Conservation (phyloP, 2,113 vertebrate species). For the Psephotus haematonotus region DNA sequence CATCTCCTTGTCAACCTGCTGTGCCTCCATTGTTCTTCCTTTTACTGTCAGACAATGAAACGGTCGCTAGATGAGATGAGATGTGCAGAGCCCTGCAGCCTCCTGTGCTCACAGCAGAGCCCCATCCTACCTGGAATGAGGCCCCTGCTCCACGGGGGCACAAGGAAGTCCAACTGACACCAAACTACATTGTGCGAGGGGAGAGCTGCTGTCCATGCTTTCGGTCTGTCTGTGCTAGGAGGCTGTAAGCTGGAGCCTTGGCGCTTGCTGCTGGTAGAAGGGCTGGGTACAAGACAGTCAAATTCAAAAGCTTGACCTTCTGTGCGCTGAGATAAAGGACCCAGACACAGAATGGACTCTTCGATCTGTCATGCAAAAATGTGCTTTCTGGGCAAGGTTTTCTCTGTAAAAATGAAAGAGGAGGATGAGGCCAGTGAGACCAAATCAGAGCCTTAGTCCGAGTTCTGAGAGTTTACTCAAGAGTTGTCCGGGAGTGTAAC, state of each 20-base stretch:
- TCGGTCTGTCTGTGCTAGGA: rapidly evolving
- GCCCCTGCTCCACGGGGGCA: background rate
- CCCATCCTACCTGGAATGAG: rapidly evolving
- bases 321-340: background rate
- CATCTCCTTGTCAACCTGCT: background rate
- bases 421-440: background rate
- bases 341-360: background rate
- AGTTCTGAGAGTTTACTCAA: background rate
- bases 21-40: background rate
- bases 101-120: background rate
- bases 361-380: background rate
- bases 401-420: background rate
- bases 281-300: background rate
- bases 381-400: background rate
- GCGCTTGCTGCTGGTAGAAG: background rate
- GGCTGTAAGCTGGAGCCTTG: background rate
- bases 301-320: background rate
- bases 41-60: background rate
- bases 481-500: background rate
- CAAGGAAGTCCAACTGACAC: background rate
- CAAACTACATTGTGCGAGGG: rapidly evolving
- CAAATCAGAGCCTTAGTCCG: background rate
- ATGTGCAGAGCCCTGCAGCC: background rate
- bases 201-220: background rate
- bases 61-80: rapidly evolving